These are phyloP conservation scores for Punctoribates punctum DNA, from an alignment of 2,888 invertebrate species.

Conservation along the genomic window DNA sequence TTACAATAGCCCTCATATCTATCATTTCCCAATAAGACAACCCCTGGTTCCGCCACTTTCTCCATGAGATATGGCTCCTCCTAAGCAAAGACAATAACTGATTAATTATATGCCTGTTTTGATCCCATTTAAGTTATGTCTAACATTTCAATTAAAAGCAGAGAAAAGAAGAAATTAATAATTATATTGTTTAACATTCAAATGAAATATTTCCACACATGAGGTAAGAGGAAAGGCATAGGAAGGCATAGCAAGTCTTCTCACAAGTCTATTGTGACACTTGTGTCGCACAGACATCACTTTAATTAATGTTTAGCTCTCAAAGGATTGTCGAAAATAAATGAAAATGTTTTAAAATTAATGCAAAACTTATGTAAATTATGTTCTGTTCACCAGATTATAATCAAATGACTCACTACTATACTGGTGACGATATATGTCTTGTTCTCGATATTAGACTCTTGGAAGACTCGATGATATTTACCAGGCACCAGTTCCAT, in stretches of 20 bases:
- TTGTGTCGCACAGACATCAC: not conserved
- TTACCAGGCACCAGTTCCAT: slow-evolving; percentile 71
- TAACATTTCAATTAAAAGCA: no score
- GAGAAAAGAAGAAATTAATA: no score
- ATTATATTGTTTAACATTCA: no score
- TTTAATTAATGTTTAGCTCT: not conserved
- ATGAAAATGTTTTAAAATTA: not conserved
- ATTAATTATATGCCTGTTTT: no score
- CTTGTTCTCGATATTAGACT: slow-evolving; percentile 69
- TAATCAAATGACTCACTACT: slow-evolving; percentile 58
- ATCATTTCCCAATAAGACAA: slow-evolving; percentile 67
- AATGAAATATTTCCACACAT: no score
- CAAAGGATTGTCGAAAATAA: no score
- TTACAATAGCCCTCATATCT: slow-evolving; percentile 86
- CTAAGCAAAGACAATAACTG: not conserved
- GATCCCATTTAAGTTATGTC: no score
- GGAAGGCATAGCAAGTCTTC: no score
- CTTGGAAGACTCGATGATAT: slow-evolving; percentile 66
- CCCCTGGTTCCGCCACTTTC: slow-evolving; percentile 62
- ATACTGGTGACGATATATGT: slow-evolving; percentile 83
- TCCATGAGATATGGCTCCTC: slow-evolving; percentile 86
- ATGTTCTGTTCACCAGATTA: not conserved
- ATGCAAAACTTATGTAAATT: not conserved
- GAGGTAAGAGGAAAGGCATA: no score
- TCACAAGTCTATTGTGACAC: not conserved